phyloP scores from a whole-genome alignment of 2,888 invertebrate species.

The Emmelina monodactyla region DNA sequence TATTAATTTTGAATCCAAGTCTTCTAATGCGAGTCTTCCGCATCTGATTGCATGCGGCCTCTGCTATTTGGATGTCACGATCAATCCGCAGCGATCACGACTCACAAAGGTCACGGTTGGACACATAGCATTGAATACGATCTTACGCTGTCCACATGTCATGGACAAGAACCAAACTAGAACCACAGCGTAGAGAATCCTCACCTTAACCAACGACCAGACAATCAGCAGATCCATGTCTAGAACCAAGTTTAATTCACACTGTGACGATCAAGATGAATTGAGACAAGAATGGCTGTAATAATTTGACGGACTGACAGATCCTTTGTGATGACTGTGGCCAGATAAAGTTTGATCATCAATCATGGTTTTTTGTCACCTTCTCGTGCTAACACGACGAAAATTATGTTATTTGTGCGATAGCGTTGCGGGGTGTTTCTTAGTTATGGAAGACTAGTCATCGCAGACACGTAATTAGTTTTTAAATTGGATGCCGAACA shows the following conservation, averaged over 20 bases:
- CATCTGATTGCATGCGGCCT: conserved; percentile 52
- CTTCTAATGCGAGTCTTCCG: conserved; percentile 46
- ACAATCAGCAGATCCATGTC: no score
- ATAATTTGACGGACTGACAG: conserved; percentile 33
- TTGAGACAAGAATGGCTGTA: no score
- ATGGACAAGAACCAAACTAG: conserved; percentile 13
- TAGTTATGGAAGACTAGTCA: conserved; percentile 50
- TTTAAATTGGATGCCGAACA: conserved; percentile 56
- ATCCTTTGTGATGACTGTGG: conserved; percentile 37
- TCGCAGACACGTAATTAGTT: conserved; percentile 56
- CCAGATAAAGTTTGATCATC: conserved; percentile 31
- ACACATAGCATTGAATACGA: conserved; percentile 27
- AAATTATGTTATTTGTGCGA: conserved; percentile 48
- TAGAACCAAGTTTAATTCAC: no score
- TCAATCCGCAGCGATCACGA: conserved; percentile 42
- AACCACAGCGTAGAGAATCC: no score
- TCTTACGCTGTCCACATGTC: conserved; percentile 30
- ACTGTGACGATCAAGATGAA: no score
- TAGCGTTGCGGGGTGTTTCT: conserved; percentile 42
- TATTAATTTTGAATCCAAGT: no score
- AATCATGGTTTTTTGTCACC: conserved; percentile 62
- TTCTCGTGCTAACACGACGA: conserved; percentile 49
- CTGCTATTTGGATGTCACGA: conserved; percentile 61
- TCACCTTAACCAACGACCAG: no score
- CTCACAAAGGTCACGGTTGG: conserved; percentile 49